A percentile compares a stretch with the other conserved stretches of the same genome.
phyloP scores from a whole-genome alignment of 64 coral and sea anemone species.

The Montipora foliosa region DNA sequence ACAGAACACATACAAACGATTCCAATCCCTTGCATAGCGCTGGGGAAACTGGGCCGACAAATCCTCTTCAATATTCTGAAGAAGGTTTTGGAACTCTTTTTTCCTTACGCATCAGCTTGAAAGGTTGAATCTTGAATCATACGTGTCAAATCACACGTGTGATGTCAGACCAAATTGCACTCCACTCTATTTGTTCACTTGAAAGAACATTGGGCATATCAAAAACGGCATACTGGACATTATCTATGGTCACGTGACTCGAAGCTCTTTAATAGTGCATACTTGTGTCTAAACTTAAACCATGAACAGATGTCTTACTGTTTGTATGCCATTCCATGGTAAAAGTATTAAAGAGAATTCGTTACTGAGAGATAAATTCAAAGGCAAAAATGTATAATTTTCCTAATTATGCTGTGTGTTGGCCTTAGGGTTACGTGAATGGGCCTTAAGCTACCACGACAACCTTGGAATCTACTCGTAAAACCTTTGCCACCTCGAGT shows the following conservation, averaged over 20 bases:
- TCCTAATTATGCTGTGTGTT: neutral
- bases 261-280: no score
- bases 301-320: no score
- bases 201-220: no score
- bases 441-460: conserved; percentile 4
- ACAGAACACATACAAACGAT: conserved; percentile 17
- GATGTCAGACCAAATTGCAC: no score
- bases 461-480: neutral
- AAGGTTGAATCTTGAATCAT: neutral
- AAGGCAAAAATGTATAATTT: neutral
- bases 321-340: no score
- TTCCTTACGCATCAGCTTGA: neutral
- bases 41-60: neutral
- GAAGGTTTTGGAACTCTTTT: neutral
- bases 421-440: neutral
- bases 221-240: no score
- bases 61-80: neutral
- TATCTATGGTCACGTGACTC: no score
- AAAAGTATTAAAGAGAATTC: no score
- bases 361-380: no score
- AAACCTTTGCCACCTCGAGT: neutral
- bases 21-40: neutral
- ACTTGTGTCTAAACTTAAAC: no score
- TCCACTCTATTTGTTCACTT: no score
- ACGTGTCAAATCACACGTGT: no score